phyloP scores from a whole-genome alignment of 2,113 vertebrate species.

The Mugil cephalus region DNA sequence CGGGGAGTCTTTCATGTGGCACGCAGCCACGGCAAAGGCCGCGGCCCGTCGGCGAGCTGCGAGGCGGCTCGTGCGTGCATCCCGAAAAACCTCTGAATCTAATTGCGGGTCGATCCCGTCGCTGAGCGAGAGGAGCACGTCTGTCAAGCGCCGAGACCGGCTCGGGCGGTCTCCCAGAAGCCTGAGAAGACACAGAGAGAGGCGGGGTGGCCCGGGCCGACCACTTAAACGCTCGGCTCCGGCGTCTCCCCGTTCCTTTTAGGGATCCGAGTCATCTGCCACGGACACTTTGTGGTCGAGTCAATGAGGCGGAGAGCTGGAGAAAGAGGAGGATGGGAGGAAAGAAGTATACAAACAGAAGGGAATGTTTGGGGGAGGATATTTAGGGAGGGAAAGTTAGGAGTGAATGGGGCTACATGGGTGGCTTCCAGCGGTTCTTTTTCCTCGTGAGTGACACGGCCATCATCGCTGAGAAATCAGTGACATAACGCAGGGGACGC shows the following conservation, averaged over 20 bases:
- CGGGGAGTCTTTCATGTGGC: constrained; percentile 74
- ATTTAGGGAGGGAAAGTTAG: constrained; percentile 63
- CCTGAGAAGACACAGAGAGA: constrained; percentile 39
- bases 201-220: constrained; percentile 32
- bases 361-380: constrained; percentile 56
- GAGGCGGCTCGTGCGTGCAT: constrained; percentile 13
- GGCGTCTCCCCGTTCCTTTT: constrained; percentile 38
- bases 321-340: constrained; percentile 59
- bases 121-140: constrained; percentile 57
- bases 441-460: constrained; percentile 75
- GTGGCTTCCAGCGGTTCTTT: constrained; percentile 70
- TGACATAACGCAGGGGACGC: constrained; percentile 67
- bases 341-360: constrained; percentile 60
- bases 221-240: constrained; percentile 63
- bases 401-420: constrained; percentile 69
- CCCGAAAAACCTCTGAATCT: constrained; percentile 68
- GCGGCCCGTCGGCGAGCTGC: background rate
- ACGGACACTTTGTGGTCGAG: constrained; percentile 72
- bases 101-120: constrained; percentile 67
- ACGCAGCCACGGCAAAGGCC: constrained; percentile 55
- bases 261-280: constrained; percentile 61
- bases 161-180: constrained; percentile 56
- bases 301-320: constrained; percentile 67
- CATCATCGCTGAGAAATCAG: constrained; percentile 55
- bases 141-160: constrained; percentile 63